Percentiles rank a stretch among this genome's conserved stretches.
Conservation (phyloP, 2,888 invertebrate species). For the Teleogryllus oceanicus region DNA sequence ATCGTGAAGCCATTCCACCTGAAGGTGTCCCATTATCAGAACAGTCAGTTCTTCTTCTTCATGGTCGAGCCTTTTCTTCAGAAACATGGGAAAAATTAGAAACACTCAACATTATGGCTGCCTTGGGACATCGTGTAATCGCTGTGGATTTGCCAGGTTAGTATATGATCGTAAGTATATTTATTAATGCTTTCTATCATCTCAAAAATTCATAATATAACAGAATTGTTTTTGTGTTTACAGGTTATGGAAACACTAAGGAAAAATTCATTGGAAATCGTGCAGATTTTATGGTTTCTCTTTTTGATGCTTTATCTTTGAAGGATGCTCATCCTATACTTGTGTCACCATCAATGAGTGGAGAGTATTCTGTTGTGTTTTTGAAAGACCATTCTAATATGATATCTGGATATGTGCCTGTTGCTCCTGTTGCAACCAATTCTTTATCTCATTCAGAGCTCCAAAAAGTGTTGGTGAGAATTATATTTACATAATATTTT, state of each 20-base stretch:
- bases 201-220: neutral
- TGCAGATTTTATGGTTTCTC: constrained; percentile 42
- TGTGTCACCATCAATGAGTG: constrained; percentile 52
- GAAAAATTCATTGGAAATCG: constrained; percentile 34
- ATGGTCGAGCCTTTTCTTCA: constrained; percentile 50
- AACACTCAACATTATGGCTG: constrained; percentile 46
- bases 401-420: constrained; percentile 47
- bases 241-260: constrained; percentile 43
- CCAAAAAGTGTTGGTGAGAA: constrained; percentile 31
- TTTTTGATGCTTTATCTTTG: constrained; percentile 43
- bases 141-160: constrained; percentile 52
- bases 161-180: neutral
- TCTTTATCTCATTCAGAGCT: constrained; percentile 29
- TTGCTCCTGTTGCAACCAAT: constrained; percentile 47
- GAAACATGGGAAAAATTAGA: constrained; percentile 48
- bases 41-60: constrained; percentile 47
- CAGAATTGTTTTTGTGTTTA: constrained; percentile 9
- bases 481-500: neutral
- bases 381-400: constrained; percentile 44
- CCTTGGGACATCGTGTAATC: constrained; percentile 47
- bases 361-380: constrained; percentile 48
- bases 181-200: neutral
- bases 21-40: constrained; percentile 30
- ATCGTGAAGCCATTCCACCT: constrained; percentile 38
- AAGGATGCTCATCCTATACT: constrained; percentile 44